These are phyloP conservation scores for Ceramica pisi DNA, from an alignment of 2,888 invertebrate species.

Conservation along the genomic window DNA sequence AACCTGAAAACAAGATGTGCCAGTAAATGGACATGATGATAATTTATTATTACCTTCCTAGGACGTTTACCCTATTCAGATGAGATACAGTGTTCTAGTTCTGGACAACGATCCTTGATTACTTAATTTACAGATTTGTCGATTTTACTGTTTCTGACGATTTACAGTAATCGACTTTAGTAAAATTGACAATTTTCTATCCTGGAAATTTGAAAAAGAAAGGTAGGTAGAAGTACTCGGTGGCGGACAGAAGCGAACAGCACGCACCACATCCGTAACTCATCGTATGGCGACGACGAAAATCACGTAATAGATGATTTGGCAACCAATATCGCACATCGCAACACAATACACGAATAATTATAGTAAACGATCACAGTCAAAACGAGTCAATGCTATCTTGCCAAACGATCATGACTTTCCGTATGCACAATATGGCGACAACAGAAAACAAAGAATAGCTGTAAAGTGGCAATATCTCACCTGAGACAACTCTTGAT, in stretches of 20 bases:
- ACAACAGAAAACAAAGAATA: constrained; percentile 85
- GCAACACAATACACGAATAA: constrained; percentile 56
- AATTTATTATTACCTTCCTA: neutral
- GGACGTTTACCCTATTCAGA: neutral
- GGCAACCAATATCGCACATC: constrained; percentile 60
- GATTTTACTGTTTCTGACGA: neutral
- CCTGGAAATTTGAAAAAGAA: neutral
- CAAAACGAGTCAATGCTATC: constrained; percentile 53
- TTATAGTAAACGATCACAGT: constrained; percentile 56
- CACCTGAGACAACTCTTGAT: constrained; percentile 97
- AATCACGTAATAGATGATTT: constrained; percentile 63
- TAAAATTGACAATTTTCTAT: neutral
- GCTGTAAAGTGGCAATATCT: constrained; percentile 83
- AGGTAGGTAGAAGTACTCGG: constrained; percentile 16
- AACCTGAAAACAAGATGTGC: neutral
- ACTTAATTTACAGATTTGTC: neutral
- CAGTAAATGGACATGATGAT: neutral
- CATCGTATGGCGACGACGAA: constrained; percentile 36
- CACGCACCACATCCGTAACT: constrained; percentile 51
- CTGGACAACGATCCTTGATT: too few relatives aligned
- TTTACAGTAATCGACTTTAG: neutral
- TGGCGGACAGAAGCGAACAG: constrained; percentile 36
- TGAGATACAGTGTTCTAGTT: neutral
- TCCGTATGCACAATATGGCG: constrained; percentile 86
- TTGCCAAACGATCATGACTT: constrained; percentile 73